Percentiles rank a stretch among this genome's conserved stretches.
phyloP scores from a whole-genome alignment of 1,140 invertebrate species.

The Coelopa frigida region DNA sequence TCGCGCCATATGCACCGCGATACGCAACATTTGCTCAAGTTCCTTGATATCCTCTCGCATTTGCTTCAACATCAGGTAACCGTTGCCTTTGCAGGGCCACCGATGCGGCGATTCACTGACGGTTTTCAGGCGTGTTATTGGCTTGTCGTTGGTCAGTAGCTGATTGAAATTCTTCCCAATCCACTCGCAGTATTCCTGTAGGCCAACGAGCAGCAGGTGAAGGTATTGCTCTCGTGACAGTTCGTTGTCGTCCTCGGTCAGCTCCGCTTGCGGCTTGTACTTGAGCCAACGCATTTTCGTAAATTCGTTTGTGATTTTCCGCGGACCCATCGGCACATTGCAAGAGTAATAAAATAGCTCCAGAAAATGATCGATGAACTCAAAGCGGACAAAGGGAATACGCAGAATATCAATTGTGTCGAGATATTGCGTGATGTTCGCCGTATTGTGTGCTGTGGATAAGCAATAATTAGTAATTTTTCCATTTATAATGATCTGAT shows the following conservation, averaged over 20 bases:
- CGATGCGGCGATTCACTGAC: conserved; percentile 7
- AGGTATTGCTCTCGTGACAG: conserved; percentile 14
- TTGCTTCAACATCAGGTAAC: not conserved
- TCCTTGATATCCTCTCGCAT: conserved; percentile 11
- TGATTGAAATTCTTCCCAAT: conserved; percentile 11
- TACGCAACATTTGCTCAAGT: conserved; percentile 1
- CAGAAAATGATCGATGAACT: conserved; percentile 16
- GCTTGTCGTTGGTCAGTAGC: conserved; percentile 1
- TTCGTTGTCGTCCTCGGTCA: not conserved
- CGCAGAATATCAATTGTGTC: conserved; percentile 9
- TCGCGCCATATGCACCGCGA: conserved; percentile 5
- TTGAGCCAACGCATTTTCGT: conserved; percentile 15
- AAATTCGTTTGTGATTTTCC: conserved; percentile 13
- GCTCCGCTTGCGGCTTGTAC: conserved; percentile 9
- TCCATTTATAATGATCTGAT: not conserved
- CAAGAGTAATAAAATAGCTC: conserved; percentile 10
- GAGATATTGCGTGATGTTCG: conserved; percentile 9
- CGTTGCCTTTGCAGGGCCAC: conserved; percentile 1
- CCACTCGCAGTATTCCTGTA: conserved; percentile 12
- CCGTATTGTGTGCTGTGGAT: conserved; percentile 7
- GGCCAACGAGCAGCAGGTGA: conserved; percentile 9
- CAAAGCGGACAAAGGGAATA: conserved; percentile 15
- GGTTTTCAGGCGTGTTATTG: conserved; percentile 6
- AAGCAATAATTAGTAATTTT: not conserved
- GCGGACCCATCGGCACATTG: conserved; percentile 5